Percentiles rank a stretch among this genome's conserved stretches.
Conservation (phyloP, 2,797 vertebrate genomes). For the Phyllotis vaccarum region DNA sequence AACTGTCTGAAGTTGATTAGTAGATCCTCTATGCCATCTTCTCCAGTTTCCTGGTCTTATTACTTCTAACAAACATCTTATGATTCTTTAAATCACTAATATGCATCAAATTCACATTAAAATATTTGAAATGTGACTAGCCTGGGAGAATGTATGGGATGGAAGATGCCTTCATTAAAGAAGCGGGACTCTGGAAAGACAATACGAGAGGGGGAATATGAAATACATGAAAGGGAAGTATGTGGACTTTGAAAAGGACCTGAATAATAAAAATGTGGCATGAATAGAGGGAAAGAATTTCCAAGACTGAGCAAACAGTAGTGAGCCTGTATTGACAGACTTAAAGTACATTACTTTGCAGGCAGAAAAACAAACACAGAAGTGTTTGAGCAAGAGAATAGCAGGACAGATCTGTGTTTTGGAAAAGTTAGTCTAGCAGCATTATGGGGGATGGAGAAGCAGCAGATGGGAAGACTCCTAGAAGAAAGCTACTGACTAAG, state of each 20-base stretch:
- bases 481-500: background rate
- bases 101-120: background rate
- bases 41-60: slow-evolving; percentile 18
- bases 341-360: background rate
- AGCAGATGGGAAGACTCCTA: background rate
- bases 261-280: background rate
- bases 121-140: background rate
- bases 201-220: background rate
- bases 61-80: slow-evolving; percentile 1
- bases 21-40: background rate
- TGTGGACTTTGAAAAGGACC: background rate
- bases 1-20: background rate
- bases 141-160: background rate
- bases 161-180: slow-evolving; percentile 9
- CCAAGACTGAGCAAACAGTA: background rate
- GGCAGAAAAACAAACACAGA: background rate
- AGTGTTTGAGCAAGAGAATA: slow-evolving; percentile 17
- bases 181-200: slow-evolving; percentile 1
- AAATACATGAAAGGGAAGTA: background rate
- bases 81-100: slow-evolving; percentile 49
- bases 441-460: background rate
- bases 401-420: background rate
- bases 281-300: background rate
- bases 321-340: background rate
- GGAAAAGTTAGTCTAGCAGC: slow-evolving; percentile 37